These are phyloP conservation scores for Seriola aureovittata DNA, from an alignment of 2,113 vertebrate species.

Conservation along the genomic window DNA sequence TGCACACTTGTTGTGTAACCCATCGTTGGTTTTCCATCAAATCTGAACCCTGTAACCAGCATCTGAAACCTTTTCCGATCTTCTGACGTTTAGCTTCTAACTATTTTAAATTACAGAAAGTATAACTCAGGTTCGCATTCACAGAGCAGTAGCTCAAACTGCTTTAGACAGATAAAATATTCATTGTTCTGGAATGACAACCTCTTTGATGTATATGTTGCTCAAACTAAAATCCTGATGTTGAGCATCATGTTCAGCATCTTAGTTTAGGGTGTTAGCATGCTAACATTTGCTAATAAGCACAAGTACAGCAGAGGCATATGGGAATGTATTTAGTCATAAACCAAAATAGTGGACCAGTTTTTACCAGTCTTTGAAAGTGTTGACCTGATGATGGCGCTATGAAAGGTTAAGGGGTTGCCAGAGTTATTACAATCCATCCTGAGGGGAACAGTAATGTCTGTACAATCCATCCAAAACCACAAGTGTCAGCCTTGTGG, in stretches of 20 bases:
- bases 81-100: neutral
- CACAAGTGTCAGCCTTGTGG: no score
- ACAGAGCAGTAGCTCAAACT: neutral
- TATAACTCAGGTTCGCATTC: neutral
- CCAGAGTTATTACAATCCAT: no score
- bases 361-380: no score
- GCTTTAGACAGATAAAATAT: neutral
- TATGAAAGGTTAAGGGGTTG: no score
- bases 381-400: no score
- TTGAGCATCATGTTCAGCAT: no score
- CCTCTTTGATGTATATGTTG: no score
- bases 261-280: neutral
- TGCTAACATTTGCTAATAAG: neutral
- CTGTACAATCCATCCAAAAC: no score
- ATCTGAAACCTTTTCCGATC: neutral
- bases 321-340: neutral
- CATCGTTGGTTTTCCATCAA: neutral
- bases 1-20: conserved; percentile 36
- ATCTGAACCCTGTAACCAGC: neutral
- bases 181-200: neutral
- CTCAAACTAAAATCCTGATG: no score
- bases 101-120: neutral
- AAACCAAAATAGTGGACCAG: neutral
- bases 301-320: neutral
- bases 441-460: no score